These are phyloP conservation scores for Hormaphis cornu DNA, from an alignment of 1,140 invertebrate genomes.

Conservation along the genomic window DNA sequence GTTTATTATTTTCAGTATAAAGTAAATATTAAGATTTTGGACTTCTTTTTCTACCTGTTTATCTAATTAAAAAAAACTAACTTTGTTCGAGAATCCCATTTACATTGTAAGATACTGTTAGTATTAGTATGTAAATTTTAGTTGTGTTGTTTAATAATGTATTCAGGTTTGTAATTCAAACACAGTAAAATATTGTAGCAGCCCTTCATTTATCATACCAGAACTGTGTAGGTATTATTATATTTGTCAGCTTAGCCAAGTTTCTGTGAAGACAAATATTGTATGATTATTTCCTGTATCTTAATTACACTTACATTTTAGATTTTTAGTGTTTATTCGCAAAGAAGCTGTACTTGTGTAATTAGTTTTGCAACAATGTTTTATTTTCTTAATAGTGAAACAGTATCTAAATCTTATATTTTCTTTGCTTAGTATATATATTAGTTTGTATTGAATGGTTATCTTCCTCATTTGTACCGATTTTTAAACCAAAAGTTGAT, in stretches of 20 bases:
- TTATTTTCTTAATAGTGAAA: no score
- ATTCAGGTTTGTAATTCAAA: neutral
- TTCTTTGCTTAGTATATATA: no score
- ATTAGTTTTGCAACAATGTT: neutral
- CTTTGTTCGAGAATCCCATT: neutral
- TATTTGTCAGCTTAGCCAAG: neutral
- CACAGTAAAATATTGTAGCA: neutral
- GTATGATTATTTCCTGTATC: neutral
- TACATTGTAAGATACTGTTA: no score
- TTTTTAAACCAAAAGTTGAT: neutral
- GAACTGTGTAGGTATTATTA: neutral
- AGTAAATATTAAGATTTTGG: no score
- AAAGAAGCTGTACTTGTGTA: no score
- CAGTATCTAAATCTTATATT: no score
- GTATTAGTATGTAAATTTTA: neutral
- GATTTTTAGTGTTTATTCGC: neutral
- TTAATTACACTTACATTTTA: neutral
- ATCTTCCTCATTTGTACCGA: no score
- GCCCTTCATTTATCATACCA: neutral
- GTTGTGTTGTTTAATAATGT: neutral
- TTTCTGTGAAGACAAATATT: neutral
- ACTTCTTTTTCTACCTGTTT: no score
- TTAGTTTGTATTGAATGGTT: neutral
- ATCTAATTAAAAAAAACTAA: neutral
- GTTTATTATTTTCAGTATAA: no score